Conservation (phyloP, 1,140 invertebrate species). For the Dufourea novaeangliae region DNA sequence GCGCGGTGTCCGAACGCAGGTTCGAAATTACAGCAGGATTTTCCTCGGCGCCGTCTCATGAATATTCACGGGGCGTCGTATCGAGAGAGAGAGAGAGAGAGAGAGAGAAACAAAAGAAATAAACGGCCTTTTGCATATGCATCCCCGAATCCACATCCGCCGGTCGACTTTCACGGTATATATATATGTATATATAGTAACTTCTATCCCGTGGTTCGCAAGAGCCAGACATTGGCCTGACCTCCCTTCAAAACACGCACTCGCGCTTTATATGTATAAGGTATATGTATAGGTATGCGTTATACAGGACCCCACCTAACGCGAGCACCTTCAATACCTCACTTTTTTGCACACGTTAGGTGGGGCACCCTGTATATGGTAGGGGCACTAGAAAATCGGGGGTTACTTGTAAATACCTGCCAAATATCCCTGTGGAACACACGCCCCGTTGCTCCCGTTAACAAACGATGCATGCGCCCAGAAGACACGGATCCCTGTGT, state of each 20-base stretch:
- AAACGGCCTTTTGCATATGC: constrained; percentile 41
- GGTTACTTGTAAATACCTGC: no score
- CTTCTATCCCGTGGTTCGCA: constrained; percentile 3
- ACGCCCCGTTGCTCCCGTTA: background rate
- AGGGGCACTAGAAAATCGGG: no score
- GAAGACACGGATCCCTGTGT: background rate
- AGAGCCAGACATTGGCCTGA: background rate
- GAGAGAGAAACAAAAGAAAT: constrained; percentile 13
- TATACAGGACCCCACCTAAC: no score
- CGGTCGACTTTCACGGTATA: background rate
- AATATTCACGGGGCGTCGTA: constrained; percentile 27
- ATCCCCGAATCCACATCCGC: background rate
- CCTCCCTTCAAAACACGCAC: background rate
- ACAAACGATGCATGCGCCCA: constrained; percentile 19
- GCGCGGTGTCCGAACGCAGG: background rate
- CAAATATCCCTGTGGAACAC: background rate
- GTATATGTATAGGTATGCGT: no score
- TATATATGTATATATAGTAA: no score
- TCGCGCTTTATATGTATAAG: no score
- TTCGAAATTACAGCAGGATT: constrained; percentile 30
- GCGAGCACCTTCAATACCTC: no score
- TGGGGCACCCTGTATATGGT: no score
- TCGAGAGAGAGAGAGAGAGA: no score
- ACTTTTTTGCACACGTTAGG: no score
- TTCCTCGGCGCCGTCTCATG: background rate